A percentile compares a stretch with the other conserved stretches of the same genome.
phyloP scores from a whole-genome alignment of 30 jellyfish, hydroid and myxozoan genomes.

The Turritopsis dohrnii region DNA sequence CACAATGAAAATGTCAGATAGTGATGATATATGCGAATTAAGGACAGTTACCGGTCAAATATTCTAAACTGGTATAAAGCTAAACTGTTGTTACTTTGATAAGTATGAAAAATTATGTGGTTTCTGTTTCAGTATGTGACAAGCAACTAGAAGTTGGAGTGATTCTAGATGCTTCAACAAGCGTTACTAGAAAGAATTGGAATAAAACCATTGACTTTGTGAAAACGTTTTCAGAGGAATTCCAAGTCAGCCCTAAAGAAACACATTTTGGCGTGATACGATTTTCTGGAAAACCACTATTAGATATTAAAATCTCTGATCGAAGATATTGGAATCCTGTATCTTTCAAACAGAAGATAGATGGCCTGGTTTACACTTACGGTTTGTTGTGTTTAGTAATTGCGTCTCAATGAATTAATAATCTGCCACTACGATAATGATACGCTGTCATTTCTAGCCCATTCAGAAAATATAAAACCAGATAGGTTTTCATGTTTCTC shows the following conservation, averaged over 20 bases:
- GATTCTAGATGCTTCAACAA: slow-evolving; percentile 67
- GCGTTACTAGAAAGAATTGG: slow-evolving; percentile 51
- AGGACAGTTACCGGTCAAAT: too few relatives aligned
- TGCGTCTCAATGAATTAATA: too few relatives aligned
- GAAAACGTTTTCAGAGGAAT: slow-evolving; percentile 34
- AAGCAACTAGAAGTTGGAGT: slow-evolving; percentile 68
- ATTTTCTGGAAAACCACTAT: slow-evolving; percentile 39
- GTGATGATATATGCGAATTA: neutral
- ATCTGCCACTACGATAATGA: too few relatives aligned
- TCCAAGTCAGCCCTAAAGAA: slow-evolving; percentile 38
- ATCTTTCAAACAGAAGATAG: slow-evolving; percentile 29
- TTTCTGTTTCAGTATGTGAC: slow-evolving; percentile 44
- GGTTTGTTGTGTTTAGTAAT: too few relatives aligned
- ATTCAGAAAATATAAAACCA: too few relatives aligned
- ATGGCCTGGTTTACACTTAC: slow-evolving; percentile 44
- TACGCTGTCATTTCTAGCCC: too few relatives aligned
- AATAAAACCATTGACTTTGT: slow-evolving; percentile 40
- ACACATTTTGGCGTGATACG: slow-evolving; percentile 69
- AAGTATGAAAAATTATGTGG: too few relatives aligned
- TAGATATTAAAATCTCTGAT: slow-evolving; percentile 42
- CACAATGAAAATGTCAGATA: too few relatives aligned
- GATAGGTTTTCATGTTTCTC: too few relatives aligned
- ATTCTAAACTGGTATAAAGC: too few relatives aligned
- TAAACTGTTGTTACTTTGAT: too few relatives aligned
- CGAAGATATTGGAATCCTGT: slow-evolving; percentile 6